A percentile compares a stretch with the other conserved stretches of the same genome.
Conservation (phyloP, 2,113 vertebrate genomes). For the Psilopogon haemacephalus region DNA sequence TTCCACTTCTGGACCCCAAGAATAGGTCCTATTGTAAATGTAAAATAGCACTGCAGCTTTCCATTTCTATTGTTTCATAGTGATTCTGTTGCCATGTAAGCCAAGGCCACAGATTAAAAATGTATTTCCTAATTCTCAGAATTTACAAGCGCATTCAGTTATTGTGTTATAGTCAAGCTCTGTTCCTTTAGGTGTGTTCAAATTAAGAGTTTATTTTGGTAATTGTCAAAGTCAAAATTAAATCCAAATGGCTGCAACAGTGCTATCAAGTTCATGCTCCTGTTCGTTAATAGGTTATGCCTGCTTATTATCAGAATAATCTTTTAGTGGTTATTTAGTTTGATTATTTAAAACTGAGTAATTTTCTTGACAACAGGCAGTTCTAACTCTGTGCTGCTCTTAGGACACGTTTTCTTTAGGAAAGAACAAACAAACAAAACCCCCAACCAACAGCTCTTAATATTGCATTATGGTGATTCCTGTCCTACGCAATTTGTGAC, state of each 20-base stretch:
- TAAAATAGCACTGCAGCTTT: constrained; percentile 27
- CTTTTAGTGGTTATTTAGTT: neutral
- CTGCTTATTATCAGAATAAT: neutral
- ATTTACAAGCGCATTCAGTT: neutral
- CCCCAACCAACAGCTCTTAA: neutral
- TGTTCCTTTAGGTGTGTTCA: neutral
- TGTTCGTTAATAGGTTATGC: neutral
- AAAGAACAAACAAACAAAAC: neutral
- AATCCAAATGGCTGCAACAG: neutral
- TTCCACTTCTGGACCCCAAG: neutral
- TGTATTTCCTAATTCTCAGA: neutral
- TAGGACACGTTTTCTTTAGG: neutral
- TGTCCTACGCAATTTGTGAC: neutral
- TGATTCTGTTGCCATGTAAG: constrained; percentile 35
- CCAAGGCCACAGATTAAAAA: constrained; percentile 16
- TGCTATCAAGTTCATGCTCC: neutral
- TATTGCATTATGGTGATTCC: neutral
- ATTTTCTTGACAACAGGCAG: neutral
- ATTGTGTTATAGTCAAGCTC: neutral
- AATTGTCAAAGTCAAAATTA: neutral
- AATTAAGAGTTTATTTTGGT: neutral
- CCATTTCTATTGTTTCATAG: constrained; percentile 6
- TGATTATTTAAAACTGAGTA: neutral
- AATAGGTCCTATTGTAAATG: neutral
- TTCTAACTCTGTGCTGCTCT: neutral